phyloP scores from a whole-genome alignment of 2,797 vertebrate species.

The Gymnoscopelus microlampas region DNA sequence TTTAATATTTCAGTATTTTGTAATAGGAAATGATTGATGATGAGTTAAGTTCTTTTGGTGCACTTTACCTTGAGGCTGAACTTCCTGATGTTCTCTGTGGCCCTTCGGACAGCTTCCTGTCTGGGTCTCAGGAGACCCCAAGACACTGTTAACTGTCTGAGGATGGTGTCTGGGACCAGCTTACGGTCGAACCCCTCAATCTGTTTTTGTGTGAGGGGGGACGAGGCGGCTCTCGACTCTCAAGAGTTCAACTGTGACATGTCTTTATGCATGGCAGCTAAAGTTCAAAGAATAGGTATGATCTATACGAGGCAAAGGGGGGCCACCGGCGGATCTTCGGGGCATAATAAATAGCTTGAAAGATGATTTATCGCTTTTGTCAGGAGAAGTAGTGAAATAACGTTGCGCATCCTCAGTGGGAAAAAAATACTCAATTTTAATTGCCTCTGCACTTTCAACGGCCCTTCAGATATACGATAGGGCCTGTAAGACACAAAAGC shows the following conservation, averaged over 20 bases:
- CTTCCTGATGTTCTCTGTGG: conserved; percentile 86
- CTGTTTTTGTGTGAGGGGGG: conserved; percentile 55
- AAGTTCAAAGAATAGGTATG: conserved; percentile 78
- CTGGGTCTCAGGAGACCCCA: conserved; percentile 78
- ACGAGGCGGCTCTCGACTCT: conserved; percentile 52
- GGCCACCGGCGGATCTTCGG: conserved; percentile 63
- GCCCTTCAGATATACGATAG: conserved; percentile 50
- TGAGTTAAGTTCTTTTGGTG: conserved; percentile 85
- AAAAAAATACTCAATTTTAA: conserved; percentile 54
- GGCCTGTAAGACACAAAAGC: conserved; percentile 41
- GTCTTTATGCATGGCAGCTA: conserved; percentile 74
- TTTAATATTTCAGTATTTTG: conserved; percentile 23
- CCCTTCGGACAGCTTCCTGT: conserved; percentile 89
- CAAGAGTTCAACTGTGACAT: conserved; percentile 73
- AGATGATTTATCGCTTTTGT: conserved; percentile 70
- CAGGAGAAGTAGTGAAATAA: conserved; percentile 61
- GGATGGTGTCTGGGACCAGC: conserved; percentile 74
- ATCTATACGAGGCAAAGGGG: conserved; percentile 69
- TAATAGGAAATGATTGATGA: conserved; percentile 84
- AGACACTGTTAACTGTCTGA: conserved; percentile 81
- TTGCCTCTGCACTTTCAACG: conserved; percentile 59
- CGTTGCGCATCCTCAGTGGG: conserved; percentile 36
- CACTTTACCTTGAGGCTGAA: conserved; percentile 90
- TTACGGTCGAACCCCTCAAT: conserved; percentile 51
- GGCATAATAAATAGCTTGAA: conserved; percentile 73